Evolutionary conservation across 2,797 vertebrate genomes (phyloP), one percentile per base, ranked within the genome.

Genomic region (Choloepus didactylus): DNA sequence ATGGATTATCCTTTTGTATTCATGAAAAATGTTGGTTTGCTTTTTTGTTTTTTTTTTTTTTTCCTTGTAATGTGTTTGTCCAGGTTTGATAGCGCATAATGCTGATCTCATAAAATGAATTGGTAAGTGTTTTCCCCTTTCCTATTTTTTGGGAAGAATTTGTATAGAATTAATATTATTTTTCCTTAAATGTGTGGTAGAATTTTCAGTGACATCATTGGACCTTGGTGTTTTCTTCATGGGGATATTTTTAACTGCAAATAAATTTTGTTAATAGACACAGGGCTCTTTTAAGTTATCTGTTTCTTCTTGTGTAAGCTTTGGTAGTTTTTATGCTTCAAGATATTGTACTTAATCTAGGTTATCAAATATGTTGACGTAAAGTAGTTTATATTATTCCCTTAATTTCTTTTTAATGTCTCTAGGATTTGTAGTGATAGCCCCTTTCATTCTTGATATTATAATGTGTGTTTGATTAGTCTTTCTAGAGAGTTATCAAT

Each of bases 101-200:
- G 29, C n/a, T 75, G 29, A 88, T 80, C n/a, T 92, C 19, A 70
- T 60, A 73, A 79, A 80, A 38, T 62, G 27, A 73, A 38, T 67
- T 94, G 66, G 35, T 9, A 84, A 81, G 8, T 59, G 2, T 75
- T 86, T 10, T 10, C 51, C 18, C n/a, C 7, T 62, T 29, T 72
- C 10, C 10, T 88, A 64, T 85, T 89, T 85, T 75, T 54, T 93
- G 35, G 86, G 62, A 80, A 66, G 19, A 35, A 87, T 72, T 92
- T 87, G 19, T 76, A 4, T 59, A 69, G 51, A 86, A 70, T 82
- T 96, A 81, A 51, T 64, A 49, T 56, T 64, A 49, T 56, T 85
- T 79, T 82, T 72, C n/a, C 46, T 73, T 73, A 93, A 54, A 29
- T 87, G 12, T 62, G 46, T 64, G 38, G 56, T 66, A 64, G 35